These are phyloP conservation scores for Dicyrtoma fusca DNA, from an alignment of 2,888 invertebrate species.

Conservation along the genomic window DNA sequence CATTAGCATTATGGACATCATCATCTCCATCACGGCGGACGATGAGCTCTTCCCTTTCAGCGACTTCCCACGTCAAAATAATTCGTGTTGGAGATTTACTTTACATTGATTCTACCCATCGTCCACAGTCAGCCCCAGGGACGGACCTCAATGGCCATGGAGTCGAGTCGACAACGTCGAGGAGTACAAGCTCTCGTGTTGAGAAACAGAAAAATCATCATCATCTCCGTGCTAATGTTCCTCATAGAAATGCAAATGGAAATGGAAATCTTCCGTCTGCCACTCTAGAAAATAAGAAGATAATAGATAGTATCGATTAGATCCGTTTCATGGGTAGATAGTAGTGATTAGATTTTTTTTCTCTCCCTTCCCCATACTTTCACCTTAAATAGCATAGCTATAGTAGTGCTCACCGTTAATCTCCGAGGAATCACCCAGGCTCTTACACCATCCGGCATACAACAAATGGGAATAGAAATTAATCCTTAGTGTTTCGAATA, in stretches of 20 bases:
- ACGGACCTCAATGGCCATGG: background rate
- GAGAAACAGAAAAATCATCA: background rate
- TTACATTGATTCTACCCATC: constrained; percentile 6
- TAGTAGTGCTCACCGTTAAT: too few relatives aligned
- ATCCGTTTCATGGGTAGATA: background rate
- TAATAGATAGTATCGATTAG: constrained; percentile 37
- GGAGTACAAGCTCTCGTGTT: background rate
- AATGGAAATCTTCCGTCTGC: constrained; percentile 23
- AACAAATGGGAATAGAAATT: too few relatives aligned
- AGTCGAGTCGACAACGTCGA: background rate
- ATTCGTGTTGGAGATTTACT: constrained; percentile 23
- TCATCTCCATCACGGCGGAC: background rate
- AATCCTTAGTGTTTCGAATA: too few relatives aligned
- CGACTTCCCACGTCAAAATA: constrained; percentile 6
- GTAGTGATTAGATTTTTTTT: background rate
- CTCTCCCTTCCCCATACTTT: too few relatives aligned
- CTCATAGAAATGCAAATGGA: constrained; percentile 34
- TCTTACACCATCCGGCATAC: too few relatives aligned
- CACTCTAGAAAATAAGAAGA: constrained; percentile 25
- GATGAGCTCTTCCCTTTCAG: too few relatives aligned
- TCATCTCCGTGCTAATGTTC: constrained; percentile 14
- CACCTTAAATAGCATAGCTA: too few relatives aligned
- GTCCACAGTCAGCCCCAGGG: background rate
- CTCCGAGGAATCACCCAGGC: too few relatives aligned
- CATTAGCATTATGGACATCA: constrained; percentile 11